These are phyloP conservation scores for Lathronympha strigana DNA, from an alignment of 2,888 invertebrate genomes.

Conservation along the genomic window DNA sequence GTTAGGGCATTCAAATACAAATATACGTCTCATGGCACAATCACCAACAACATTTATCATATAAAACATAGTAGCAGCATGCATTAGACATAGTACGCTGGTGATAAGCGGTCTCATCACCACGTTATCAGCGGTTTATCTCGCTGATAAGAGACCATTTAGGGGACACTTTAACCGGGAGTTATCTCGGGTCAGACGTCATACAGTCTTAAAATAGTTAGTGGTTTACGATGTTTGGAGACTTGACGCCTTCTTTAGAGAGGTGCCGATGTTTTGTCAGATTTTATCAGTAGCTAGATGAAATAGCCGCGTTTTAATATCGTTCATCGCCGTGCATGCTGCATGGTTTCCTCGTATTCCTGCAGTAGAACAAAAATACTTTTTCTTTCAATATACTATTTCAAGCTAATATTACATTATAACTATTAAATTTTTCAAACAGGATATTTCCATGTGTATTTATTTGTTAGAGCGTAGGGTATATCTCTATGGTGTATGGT, in stretches of 20 bases:
- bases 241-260: conserved; percentile 30
- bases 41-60: conserved; percentile 18
- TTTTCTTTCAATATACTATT: no score
- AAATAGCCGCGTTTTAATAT: background rate
- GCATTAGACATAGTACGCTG: conserved; percentile 53
- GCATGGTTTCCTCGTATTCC: background rate
- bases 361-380: no score
- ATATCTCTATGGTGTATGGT: no score
- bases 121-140: conserved; percentile 66
- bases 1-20: background rate
- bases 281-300: background rate
- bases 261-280: conserved; percentile 17
- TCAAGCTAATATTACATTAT: no score
- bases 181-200: conserved; percentile 64
- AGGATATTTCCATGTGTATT: no score
- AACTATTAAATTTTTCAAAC: no score
- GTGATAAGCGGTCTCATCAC: conserved; percentile 63
- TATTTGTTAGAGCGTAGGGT: no score
- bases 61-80: conserved; percentile 35
- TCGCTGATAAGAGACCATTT: conserved; percentile 59
- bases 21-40: background rate
- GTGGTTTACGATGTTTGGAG: conserved; percentile 34
- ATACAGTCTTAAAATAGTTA: conserved; percentile 43
- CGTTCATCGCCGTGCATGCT: background rate
- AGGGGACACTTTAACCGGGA: conserved; percentile 59